A percentile compares a stretch with the other conserved stretches of the same genome.
Evolutionary conservation across 2,888 invertebrate genomes (phyloP).

Genomic region (Platerodrilus igneus): DNA sequence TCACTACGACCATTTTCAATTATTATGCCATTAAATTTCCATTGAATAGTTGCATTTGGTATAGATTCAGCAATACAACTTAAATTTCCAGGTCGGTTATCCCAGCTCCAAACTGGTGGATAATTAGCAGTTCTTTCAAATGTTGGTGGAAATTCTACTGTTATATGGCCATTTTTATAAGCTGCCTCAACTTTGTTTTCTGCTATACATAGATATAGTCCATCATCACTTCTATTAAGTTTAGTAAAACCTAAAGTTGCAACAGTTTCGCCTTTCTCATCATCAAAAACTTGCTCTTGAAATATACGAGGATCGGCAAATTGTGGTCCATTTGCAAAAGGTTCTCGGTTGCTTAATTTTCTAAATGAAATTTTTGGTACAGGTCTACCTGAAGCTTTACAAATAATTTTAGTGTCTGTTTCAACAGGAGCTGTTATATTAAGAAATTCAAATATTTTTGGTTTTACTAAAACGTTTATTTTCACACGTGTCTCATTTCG

Average conservation of each 20-base stretch:
- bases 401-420: constrained; percentile 63
- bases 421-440: constrained; percentile 66
- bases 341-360: constrained; percentile 63
- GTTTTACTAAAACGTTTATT: constrained; percentile 71
- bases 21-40: constrained; percentile 56
- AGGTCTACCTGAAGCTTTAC: constrained; percentile 77
- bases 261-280: constrained; percentile 55
- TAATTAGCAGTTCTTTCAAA: constrained; percentile 64
- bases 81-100: constrained; percentile 72
- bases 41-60: constrained; percentile 88
- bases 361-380: constrained; percentile 75
- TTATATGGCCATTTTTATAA: constrained; percentile 74
- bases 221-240: constrained; percentile 71
- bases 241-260: constrained; percentile 66
- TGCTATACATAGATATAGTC: constrained; percentile 83
- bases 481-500: constrained; percentile 62
- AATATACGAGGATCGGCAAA: constrained; percentile 63
- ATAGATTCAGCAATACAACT: constrained; percentile 82
- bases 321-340: constrained; percentile 61
- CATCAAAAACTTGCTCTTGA: constrained; percentile 54
- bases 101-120: constrained; percentile 81
- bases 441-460: constrained; percentile 70
- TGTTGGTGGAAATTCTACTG: constrained; percentile 76
- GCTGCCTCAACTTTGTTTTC: constrained; percentile 68
- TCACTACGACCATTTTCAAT: constrained; percentile 45